phyloP scores from a whole-genome alignment of 2,113 vertebrate species.

The Piprites chloris region DNA sequence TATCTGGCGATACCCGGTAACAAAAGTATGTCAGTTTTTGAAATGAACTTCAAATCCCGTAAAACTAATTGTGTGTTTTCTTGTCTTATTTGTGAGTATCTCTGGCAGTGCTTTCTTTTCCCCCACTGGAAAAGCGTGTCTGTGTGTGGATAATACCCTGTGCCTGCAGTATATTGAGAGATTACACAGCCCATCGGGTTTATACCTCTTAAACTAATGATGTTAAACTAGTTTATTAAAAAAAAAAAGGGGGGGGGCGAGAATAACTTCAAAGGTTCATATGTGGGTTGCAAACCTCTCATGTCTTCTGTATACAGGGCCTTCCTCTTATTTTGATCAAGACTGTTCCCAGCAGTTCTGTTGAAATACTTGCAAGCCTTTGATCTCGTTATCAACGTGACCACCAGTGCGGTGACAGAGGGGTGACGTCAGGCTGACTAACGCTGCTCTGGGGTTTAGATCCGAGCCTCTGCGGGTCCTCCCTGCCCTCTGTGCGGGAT shows the following conservation, averaged over 20 bases:
- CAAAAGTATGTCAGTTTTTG: slow-evolving; percentile 33
- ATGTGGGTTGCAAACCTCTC: slow-evolving; percentile 65
- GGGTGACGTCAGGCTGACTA: not conserved
- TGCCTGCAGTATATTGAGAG: not conserved
- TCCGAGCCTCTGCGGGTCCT: not conserved
- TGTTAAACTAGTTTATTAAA: slow-evolving; percentile 33
- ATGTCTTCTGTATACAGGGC: slow-evolving; percentile 61
- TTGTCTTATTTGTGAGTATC: slow-evolving; percentile 15
- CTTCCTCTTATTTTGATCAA: slow-evolving; percentile 70
- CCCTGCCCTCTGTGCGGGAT: not conserved
- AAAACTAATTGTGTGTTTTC: slow-evolving; percentile 23
- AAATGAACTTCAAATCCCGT: slow-evolving; percentile 51
- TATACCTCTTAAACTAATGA: slow-evolving; percentile 53
- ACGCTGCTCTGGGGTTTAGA: not conserved
- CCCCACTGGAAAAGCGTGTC: not conserved
- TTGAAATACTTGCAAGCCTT: slow-evolving; percentile 49
- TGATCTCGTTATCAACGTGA: slow-evolving; percentile 66
- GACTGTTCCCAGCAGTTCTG: slow-evolving; percentile 62
- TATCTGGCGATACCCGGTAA: slow-evolving; percentile 18
- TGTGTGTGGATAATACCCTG: not conserved
- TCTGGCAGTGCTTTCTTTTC: not conserved
- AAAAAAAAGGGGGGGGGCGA: not conserved
- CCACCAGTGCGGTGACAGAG: slow-evolving; percentile 42
- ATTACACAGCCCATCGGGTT: not conserved
- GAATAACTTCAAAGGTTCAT: slow-evolving; percentile 64